Evolutionary conservation across 2,888 invertebrate genomes (phyloP), one percentile per base, ranked within the genome.

Genomic region (Troides oblongomaculatus): DNA sequence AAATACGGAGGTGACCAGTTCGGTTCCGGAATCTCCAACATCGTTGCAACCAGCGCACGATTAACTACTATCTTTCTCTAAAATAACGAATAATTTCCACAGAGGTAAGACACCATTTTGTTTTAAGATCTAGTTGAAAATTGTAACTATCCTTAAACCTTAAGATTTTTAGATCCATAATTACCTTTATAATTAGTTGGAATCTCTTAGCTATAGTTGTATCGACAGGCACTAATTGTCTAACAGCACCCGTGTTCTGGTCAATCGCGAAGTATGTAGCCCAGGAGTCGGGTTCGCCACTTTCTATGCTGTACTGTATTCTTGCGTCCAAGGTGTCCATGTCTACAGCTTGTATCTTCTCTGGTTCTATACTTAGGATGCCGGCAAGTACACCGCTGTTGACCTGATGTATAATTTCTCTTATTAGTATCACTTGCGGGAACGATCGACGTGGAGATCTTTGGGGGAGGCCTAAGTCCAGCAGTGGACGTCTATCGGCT

Each of bases 341-440:
- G 85, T 98, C 98, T 0, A 97, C 95, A 0, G 98, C 98, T 88
- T 97, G 97, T 72, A 98, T 97, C 83, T 97, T 96, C 82, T 97
- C 97, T 0, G 98, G 98, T 50, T 95, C 94, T 25, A 98, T 95
- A 71, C 96, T 95, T 30, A 98, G 93, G 36, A 97, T 95, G 1
- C 97, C 98, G 63, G 97, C 95, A 74, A 97, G 89, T 0, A 96
- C 95, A 1, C 97, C 97, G 76, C 96, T 96, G 71, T 95, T 96
- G 30, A 97, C 96, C 96, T 96, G 73, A 0, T 66, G 74, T 46
- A 2, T 50, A 50, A 50, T 4, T 50, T 14, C 17, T 50, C 5
- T 17, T 14, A 50, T 50, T 50, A 17, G 21, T 21, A 0, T 21
- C 21, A 21, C 21, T 21, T 21, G 21, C 21, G 21, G 21, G 21